Percentiles rank a stretch among this genome's conserved stretches.
phyloP scores from a whole-genome alignment of 92 coral and sea anemone species.

The Muricea muricata region DNA sequence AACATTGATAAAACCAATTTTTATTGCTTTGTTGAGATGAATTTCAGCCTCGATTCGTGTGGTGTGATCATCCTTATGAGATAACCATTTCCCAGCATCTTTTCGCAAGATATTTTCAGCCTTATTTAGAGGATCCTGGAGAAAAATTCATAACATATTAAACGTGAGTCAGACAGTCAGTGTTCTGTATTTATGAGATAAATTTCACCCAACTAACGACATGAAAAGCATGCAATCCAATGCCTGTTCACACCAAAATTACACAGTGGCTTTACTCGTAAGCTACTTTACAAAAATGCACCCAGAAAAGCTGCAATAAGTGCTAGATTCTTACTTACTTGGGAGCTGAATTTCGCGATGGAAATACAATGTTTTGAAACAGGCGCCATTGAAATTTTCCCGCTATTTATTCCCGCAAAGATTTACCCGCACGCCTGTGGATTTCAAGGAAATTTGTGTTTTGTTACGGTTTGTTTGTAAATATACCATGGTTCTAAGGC shows the following conservation, averaged over 20 bases:
- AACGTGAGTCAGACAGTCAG: no score
- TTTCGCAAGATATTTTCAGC: slow-evolving; percentile 76
- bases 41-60: slow-evolving; percentile 83
- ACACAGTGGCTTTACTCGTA: neutral
- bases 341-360: slow-evolving; percentile 81
- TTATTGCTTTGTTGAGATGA: slow-evolving; percentile 78
- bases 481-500: neutral
- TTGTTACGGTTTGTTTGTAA: neutral
- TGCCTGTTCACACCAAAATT: neutral
- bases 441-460: neutral
- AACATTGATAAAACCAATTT: slow-evolving; percentile 78
- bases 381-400: slow-evolving; percentile 84
- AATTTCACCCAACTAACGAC: neutral
- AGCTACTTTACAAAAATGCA: neutral
- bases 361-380: slow-evolving; percentile 36
- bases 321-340: slow-evolving; percentile 48
- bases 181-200: no score
- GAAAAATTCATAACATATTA: neutral
- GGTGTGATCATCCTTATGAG: slow-evolving; percentile 65
- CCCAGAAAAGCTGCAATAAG: neutral
- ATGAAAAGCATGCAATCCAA: neutral
- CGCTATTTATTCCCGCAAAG: slow-evolving; percentile 29
- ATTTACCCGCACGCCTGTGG: neutral
- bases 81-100: slow-evolving; percentile 75
- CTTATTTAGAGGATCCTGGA: slow-evolving; percentile 72